phyloP scores from a whole-genome alignment of 1,140 invertebrate species.

The Solenopsis fugax region DNA sequence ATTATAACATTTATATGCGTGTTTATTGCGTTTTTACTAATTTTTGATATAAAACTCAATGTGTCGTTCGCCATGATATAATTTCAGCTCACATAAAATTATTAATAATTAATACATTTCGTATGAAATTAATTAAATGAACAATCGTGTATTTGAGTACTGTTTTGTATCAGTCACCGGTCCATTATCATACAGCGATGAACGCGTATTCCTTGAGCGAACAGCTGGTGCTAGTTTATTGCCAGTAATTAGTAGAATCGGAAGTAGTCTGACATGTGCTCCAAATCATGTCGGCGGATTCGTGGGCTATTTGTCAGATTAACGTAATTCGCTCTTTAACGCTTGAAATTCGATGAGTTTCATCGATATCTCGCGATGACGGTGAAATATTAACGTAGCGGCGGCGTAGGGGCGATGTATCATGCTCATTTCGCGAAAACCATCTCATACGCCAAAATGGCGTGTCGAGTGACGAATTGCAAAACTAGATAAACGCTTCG shows the following conservation, averaged over 20 bases:
- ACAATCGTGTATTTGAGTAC: background rate
- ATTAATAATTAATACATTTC: background rate
- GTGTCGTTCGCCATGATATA: background rate
- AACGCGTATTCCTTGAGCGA: conserved; percentile 31
- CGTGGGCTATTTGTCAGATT: conserved; percentile 62
- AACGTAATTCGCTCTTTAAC: conserved; percentile 57
- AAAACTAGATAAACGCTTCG: conserved; percentile 75
- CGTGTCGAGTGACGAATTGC: conserved; percentile 67
- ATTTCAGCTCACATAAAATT: background rate
- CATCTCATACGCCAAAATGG: conserved; percentile 54
- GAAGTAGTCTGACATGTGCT: conserved; percentile 46
- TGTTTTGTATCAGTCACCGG: background rate
- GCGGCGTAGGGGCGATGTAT: conserved; percentile 51
- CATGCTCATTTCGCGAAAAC: conserved; percentile 68
- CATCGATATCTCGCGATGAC: conserved; percentile 14
- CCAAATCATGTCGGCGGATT: conserved; percentile 45
- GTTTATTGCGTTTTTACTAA: background rate
- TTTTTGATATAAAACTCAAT: background rate
- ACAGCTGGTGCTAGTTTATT: background rate
- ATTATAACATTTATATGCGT: background rate
- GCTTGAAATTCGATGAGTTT: conserved; percentile 50
- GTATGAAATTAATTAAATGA: background rate
- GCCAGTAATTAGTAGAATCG: conserved; percentile 23
- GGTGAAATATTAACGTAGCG: conserved; percentile 71
- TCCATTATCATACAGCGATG: background rate